Evolutionary conservation across 1,140 invertebrate species (phyloP), one percentile per base, ranked within the genome.

Genomic region (Rhyzopertha dominica): DNA sequence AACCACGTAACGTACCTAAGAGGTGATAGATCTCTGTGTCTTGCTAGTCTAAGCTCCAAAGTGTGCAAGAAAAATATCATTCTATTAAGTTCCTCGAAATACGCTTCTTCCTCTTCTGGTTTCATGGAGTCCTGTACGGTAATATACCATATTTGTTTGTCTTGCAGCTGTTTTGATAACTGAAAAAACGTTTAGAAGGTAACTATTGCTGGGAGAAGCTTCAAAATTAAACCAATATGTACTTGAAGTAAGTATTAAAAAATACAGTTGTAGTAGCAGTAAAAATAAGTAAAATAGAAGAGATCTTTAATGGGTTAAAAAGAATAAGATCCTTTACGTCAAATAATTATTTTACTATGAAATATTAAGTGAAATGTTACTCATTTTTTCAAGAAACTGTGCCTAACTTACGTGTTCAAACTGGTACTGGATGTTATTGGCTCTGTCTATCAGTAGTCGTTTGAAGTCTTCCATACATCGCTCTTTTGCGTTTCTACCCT

Each of bases 381-480:
- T n/a, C n/a, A n/a, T n/a, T n/a, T n/a, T n/a, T n/a, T n/a, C n/a
- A n/a, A n/a, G n/a, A n/a, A n/a, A n/a, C n/a, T 34, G n/a, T 25
- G n/a, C 13, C 37, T 2, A 17, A 47, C 34, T 30, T 64, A 72
- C 71, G 24, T 66, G 61, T 41, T 78, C 72, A 41, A 77, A 76
- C 34, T 69, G 63, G 8, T 58, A 53, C 49, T 77, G 70, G 37
- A 81, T 70, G 28, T 63, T 60, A 55, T 77, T 78, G 0, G 75
- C 72, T 31, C 77, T 66, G 2, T 66, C 52, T 0, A 76, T 46
- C n/a, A 73, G 54, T 2, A 63, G 51, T 1, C 70, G 53, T 53
- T 77, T 78, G 16, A 77, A 73, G 42, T 81, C 77, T n/a, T 63
- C 61, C 0, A 80, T 50, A 30, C 78, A 80, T 4, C 68, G 58